These are phyloP conservation scores for Apodemia zela DNA, from an alignment of 2,888 invertebrate species.

Conservation along the genomic window DNA sequence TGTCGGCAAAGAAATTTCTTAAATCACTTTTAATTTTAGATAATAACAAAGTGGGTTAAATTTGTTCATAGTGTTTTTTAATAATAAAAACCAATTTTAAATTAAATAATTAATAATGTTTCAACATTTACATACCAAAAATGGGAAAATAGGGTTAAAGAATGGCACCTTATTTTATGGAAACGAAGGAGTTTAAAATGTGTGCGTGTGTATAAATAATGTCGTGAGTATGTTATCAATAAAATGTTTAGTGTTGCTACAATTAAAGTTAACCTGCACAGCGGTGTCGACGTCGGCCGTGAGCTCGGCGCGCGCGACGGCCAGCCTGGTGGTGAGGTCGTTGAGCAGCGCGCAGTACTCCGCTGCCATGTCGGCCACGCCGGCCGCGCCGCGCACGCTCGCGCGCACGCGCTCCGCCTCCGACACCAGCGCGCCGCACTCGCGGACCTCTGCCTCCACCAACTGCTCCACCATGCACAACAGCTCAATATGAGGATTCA, in stretches of 20 bases:
- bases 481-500: too few species aligned
- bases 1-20: too few species aligned
- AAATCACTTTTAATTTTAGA: too few species aligned
- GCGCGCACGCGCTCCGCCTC: slow-evolving; percentile 60
- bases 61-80: too few species aligned
- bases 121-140: too few species aligned
- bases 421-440: slow-evolving; percentile 57
- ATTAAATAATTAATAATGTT: too few species aligned
- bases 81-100: too few species aligned
- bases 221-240: background rate
- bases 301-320: slow-evolving; percentile 58
- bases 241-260: background rate
- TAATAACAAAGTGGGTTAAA: too few species aligned
- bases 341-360: slow-evolving; percentile 63
- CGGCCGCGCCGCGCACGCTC: slow-evolving; percentile 43
- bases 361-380: slow-evolving; percentile 57
- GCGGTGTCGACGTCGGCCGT: slow-evolving; percentile 61
- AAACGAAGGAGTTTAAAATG: too few species aligned
- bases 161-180: too few species aligned
- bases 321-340: slow-evolving; percentile 56
- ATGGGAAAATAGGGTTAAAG: too few species aligned
- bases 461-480: slow-evolving; percentile 40
- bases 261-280: slow-evolving; percentile 51
- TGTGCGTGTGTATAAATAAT: background rate
- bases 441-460: slow-evolving; percentile 57